A percentile compares a stretch with the other conserved stretches of the same genome.
phyloP scores from a whole-genome alignment of 2,113 vertebrate species.

The Bagarius yarrelli region DNA sequence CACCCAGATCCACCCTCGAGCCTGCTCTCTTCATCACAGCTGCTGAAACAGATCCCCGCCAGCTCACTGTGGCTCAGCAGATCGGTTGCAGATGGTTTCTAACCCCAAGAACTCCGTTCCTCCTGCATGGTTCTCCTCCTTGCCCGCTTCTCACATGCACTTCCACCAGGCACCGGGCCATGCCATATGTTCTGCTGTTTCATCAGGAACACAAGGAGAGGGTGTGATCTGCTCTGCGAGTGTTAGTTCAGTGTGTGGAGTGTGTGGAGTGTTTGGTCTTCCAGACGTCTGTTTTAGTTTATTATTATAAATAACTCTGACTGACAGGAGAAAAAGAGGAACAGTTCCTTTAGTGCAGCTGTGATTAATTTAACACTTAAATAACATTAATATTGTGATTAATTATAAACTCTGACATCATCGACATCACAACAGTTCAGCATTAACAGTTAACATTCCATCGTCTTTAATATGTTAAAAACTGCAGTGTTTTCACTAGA shows the following conservation, averaged over 20 bases:
- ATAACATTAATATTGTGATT: neutral
- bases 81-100: constrained; percentile 24
- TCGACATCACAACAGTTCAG: neutral
- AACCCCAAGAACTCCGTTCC: constrained; percentile 7
- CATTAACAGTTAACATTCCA: no score
- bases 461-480: no score
- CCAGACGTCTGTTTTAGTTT: no score
- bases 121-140: neutral
- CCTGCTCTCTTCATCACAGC: constrained; percentile 8
- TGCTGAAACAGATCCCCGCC: constrained; percentile 17
- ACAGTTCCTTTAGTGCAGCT: no score
- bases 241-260: no score
- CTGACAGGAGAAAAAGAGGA: no score
- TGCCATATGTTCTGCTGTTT: constrained; percentile 2
- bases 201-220: neutral
- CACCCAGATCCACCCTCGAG: neutral
- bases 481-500: no score
- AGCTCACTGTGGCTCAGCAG: constrained; percentile 19
- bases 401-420: neutral
- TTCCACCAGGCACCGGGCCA: neutral
- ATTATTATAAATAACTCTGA: no score
- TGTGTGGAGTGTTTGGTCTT: no score
- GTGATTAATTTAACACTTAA: no score
- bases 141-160: neutral
- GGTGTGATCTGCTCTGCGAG: neutral